These are phyloP conservation scores for Leuciscus idus DNA, from an alignment of 2,113 vertebrate species.

Conservation along the genomic window DNA sequence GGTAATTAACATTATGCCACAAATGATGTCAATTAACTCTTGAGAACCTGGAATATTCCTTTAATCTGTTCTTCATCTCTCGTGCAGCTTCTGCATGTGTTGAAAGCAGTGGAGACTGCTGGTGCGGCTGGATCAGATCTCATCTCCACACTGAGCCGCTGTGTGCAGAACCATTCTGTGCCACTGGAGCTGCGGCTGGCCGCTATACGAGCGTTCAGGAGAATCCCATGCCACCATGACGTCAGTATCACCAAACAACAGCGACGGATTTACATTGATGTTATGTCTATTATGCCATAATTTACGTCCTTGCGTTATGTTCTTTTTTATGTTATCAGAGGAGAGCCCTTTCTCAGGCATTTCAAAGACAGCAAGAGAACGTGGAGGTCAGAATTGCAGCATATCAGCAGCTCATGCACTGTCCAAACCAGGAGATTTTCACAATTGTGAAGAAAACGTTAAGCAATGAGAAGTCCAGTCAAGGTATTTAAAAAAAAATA, in stretches of 20 bases:
- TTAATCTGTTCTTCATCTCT: not conserved
- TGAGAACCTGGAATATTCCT: not conserved
- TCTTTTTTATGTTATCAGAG: slow-evolving; percentile 67
- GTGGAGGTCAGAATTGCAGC: slow-evolving; percentile 85
- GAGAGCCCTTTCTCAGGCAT: slow-evolving; percentile 77
- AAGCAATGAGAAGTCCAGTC: slow-evolving; percentile 80
- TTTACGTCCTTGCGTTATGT: not conserved
- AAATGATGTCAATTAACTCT: not conserved
- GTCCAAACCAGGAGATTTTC: slow-evolving; percentile 77
- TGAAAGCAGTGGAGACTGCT: slow-evolving; percentile 84
- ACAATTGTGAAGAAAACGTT: slow-evolving; percentile 77
- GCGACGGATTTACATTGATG: not conserved
- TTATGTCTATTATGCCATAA: not conserved
- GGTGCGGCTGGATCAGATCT: slow-evolving; percentile 74
- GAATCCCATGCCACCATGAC: slow-evolving; percentile 78
- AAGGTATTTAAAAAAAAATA: slow-evolving; percentile 74
- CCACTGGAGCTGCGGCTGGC: slow-evolving; percentile 72
- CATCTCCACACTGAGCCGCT: slow-evolving; percentile 69
- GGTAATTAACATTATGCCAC: not conserved
- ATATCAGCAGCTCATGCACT: slow-evolving; percentile 85
- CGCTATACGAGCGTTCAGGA: slow-evolving; percentile 83
- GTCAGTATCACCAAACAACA: slow-evolving; percentile 70
- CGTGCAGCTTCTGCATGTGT: slow-evolving; percentile 74
- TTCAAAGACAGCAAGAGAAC: slow-evolving; percentile 76
- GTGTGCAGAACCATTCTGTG: slow-evolving; percentile 64